Evolutionary conservation across 2,888 invertebrate species (phyloP), one percentile per base, ranked within the genome.

Genomic region (Leptopilina myrica): DNA sequence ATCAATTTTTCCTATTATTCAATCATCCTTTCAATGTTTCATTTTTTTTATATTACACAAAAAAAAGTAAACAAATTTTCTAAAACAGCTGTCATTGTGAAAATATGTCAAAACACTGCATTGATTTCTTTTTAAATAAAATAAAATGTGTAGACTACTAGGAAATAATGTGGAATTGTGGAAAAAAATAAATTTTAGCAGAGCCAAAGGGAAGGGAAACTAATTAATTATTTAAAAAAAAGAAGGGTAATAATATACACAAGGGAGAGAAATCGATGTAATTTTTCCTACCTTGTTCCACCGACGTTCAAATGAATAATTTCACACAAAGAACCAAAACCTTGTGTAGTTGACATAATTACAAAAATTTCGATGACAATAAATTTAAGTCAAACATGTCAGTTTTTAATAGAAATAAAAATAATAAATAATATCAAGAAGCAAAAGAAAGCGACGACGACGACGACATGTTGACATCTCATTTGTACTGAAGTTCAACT

Each of bases 271-370:
- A 20, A 20, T 59, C 14, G 82, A 78, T 33, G 73, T 80, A 76
- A 80, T 75, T 89, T 91, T 92, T 89, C 91, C 92, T 93, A 98
- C 98, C 96, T 96, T 88, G 96, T 97, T 83, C 99, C 99, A 80
- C 99, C 99, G 85, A 99, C 97, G 93, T 99, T 99, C 85, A 99
- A 94, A 92, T 98, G 96, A 81, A 99, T 95, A 86, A 99, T 98
- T 93, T 95, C 96, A 83, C 94, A 94, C 86, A 92, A 92, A 84
- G 92, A 8, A 43, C 43, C 92, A 80, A 92, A 90, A 73, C 92
- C 92, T 88, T 93, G 92, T 85, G 92, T 91, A 64, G 87, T 81
- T 79, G 92, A 89, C 92, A 92, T 92, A 79, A 77, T 84, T 79
- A 79, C 33, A 20, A 65, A 15, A 12, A 53, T 3, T 49, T 33